Evolutionary conservation across 37 sponge, comb jelly and placozoan species (phyloP), one percentile per base, ranked within the genome.

Genomic region (Haliclona indistincta): DNA sequence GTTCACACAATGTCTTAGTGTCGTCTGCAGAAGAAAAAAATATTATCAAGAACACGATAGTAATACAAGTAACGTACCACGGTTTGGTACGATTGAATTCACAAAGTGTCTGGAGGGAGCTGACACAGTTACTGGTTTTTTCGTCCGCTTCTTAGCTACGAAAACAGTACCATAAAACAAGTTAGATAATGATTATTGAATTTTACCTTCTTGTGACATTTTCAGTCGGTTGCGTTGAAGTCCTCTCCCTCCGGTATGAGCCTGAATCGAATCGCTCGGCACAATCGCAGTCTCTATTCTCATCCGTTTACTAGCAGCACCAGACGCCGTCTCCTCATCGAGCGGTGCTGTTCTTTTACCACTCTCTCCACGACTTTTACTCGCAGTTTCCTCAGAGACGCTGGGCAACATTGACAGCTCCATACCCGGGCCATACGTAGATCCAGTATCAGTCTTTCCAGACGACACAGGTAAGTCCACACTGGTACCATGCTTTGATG

Each of bases 381-480:
- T 19, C 53, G 20, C 43, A 37, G 35, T 6, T 6, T 6, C 66
- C 53, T 29, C 66, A 11, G 0, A 2, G 35, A 64, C 20, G 1
- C 77, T 36, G 53, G 23, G 19, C 44, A 37, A 34, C 32, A 20
- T 0, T 13, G 63, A 19, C 30, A 81, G 43, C 20, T 42, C 67
- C 56, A 72, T 64, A 40, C 74, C 74, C 11, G 81, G 81, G 13
- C 73, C 82, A 43, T 81, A 72, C 4, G 8, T 19, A 30, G 51
- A 11, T 55, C 15, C 44, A 73, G 51, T 17, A 10, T 10, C 51
- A 47, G 51, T 47, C 51, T 47, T 47, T 47, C 15, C 15, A 15
- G 15, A 10, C n/a, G n/a, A n/a, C n/a, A n/a, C n/a, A n/a, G n/a
- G n/a, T n/a, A n/a, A n/a, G n/a, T n/a, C n/a, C 15, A 47, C 51